Evolutionary conservation across 2,888 invertebrate genomes (phyloP).

Genomic region (Ctena decussata): DNA sequence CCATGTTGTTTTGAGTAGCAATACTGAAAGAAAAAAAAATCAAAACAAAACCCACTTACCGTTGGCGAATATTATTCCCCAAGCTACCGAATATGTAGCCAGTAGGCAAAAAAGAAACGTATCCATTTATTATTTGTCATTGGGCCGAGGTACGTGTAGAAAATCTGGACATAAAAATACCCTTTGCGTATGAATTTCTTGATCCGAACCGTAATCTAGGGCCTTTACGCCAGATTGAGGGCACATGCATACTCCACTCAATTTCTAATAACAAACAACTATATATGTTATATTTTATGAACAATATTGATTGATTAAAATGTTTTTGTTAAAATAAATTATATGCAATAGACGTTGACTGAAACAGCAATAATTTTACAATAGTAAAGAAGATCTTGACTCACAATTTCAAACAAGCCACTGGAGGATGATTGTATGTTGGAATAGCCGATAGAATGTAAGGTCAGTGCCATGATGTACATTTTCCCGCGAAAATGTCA

Average conservation of each 20-base stretch:
- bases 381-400: too few relatives aligned
- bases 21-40: background rate
- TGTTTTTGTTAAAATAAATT: too few relatives aligned
- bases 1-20: conserved; percentile 11
- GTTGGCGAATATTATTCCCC: background rate
- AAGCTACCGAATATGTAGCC: background rate
- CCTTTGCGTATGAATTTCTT: conserved; percentile 26
- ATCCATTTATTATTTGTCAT: conserved; percentile 57
- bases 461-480: conserved; percentile 56
- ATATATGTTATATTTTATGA: too few relatives aligned
- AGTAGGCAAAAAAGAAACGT: conserved; percentile 30
- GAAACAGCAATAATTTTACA: too few relatives aligned
- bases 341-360: too few relatives aligned
- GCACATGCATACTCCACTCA: conserved; percentile 44
- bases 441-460: conserved; percentile 46
- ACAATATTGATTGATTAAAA: too few relatives aligned
- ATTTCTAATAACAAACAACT: background rate
- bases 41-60: background rate
- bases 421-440: too few relatives aligned
- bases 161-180: conserved; percentile 51
- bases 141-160: conserved; percentile 48
- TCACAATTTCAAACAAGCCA: too few relatives aligned
- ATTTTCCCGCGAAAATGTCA: conserved; percentile 61
- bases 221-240: conserved; percentile 31
- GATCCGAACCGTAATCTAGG: background rate